A percentile compares a stretch with the other conserved stretches of the same genome.
phyloP scores from a whole-genome alignment of 2,888 invertebrate genomes.

The Pseudococcus viburni region DNA sequence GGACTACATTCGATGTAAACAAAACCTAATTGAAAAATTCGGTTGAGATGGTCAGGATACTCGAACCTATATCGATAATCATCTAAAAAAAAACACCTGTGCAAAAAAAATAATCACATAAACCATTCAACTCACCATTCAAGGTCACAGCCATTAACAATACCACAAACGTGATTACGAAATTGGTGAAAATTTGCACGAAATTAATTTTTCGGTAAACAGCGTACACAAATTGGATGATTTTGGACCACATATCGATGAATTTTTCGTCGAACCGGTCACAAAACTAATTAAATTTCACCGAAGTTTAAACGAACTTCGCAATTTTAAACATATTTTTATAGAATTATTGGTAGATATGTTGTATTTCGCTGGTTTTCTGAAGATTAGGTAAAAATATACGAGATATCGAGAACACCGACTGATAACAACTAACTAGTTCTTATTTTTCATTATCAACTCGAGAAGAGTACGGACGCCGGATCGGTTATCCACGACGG shows the following conservation, averaged over 20 bases:
- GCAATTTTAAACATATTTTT: not conserved
- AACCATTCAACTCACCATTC: conserved; percentile 20
- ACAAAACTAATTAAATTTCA: not conserved
- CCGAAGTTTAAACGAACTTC: not conserved
- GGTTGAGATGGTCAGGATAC: conserved; percentile 2
- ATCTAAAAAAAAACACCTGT: not conserved
- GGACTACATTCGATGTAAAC: not conserved
- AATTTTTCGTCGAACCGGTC: too few relatives aligned
- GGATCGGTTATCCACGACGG: not conserved
- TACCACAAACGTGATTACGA: not conserved
- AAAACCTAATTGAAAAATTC: not conserved
- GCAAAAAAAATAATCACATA: not conserved
- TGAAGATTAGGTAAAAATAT: not conserved
- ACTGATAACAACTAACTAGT: not conserved
- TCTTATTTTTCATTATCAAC: conserved; percentile 1
- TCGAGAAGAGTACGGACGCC: not conserved
- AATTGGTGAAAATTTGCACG: not conserved
- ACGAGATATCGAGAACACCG: not conserved
- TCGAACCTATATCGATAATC: not conserved
- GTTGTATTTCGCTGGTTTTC: not conserved
- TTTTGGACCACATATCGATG: not conserved
- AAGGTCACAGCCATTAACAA: conserved; percentile 4
- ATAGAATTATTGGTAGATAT: not conserved
- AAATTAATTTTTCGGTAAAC: conserved; percentile 1
- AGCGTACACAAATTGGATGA: not conserved